These are phyloP conservation scores for Numida meleagris DNA, from an alignment of 2,113 vertebrate species.

Conservation along the genomic window DNA sequence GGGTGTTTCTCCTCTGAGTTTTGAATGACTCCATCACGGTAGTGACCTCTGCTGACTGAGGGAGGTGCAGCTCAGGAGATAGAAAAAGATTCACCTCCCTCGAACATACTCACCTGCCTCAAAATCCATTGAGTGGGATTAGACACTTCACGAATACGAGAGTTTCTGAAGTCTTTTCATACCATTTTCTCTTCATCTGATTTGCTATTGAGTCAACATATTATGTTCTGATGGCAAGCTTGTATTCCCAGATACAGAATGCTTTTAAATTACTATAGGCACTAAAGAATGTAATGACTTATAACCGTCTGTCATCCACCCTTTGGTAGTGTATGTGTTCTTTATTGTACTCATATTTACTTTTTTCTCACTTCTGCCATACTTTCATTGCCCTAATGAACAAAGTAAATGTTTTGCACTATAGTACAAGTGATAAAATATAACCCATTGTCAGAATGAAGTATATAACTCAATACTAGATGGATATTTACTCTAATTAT, in stretches of 20 bases:
- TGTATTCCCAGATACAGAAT: background rate
- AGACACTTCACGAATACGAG: background rate
- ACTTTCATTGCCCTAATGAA: background rate
- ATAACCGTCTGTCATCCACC: background rate
- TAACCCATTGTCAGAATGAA: background rate
- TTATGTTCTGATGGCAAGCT: background rate
- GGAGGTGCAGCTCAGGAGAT: too few relatives aligned
- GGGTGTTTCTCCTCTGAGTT: too few relatives aligned
- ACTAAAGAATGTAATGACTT: background rate
- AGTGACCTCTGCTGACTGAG: too few relatives aligned
- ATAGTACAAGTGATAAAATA: background rate
- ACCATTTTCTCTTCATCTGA: background rate
- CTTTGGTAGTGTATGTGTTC: background rate
- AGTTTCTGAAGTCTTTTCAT: background rate
- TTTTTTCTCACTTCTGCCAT: background rate
- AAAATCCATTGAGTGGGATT: too few relatives aligned
- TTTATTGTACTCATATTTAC: background rate
- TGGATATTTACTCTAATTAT: background rate
- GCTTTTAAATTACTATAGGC: background rate
- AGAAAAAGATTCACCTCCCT: too few relatives aligned
- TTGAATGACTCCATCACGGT: too few relatives aligned
- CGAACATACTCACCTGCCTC: too few relatives aligned
- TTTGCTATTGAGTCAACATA: background rate
- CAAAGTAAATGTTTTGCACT: conserved; percentile 5
- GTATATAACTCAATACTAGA: background rate